Evolutionary conservation across 2,113 vertebrate genomes (phyloP), one percentile per base, ranked within the genome.

Genomic region (Gnathonemus longibarbis): DNA sequence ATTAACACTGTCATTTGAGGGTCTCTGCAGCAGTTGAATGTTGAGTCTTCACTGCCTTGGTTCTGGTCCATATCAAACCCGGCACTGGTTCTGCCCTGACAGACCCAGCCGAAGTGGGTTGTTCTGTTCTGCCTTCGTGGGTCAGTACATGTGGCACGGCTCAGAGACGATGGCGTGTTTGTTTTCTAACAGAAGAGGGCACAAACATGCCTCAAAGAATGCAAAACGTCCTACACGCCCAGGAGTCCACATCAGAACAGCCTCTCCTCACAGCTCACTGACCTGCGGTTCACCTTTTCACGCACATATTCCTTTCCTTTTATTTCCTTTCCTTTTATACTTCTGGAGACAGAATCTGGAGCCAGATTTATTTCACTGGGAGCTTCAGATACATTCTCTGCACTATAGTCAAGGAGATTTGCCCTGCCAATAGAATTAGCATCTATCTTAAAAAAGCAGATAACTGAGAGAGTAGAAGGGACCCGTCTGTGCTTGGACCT

Each of bases 381-480:
- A 62, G 62, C n/a, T 70, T 77, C 42, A 19, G 45, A 74, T 45
- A 77, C 62, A 49, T n/a, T 77, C 62, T 49, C 58, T 48, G 45
- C 45, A 31, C 21, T 49, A 10, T 77, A 74, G 11, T 74, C 19
- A 27, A 53, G 31, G 35, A 62, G 87, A 66, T 88, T 53, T 87
- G 58, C 56, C 19, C 58, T 21, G 11, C 17, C 42, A 31, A 52
- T 83, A n/a, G 66, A 35, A 89, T 50, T 35, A 17, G 48, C 42
- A n/a, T 24, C n/a, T 17, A 24, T 46, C 19, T 74, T 46, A 50
- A 48, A 74, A 31, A 48, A 35, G 94, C 93, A 92, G 90, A 94
- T 95, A 95, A 93, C 94, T 93, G 93, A 94, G 93, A 93, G 35
- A 19, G 74, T 42, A 80, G 15, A 17, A 35, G 35, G 31, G 31